phyloP scores from a whole-genome alignment of 2,888 invertebrate genomes.

The Steinernema hermaphroditum region DNA sequence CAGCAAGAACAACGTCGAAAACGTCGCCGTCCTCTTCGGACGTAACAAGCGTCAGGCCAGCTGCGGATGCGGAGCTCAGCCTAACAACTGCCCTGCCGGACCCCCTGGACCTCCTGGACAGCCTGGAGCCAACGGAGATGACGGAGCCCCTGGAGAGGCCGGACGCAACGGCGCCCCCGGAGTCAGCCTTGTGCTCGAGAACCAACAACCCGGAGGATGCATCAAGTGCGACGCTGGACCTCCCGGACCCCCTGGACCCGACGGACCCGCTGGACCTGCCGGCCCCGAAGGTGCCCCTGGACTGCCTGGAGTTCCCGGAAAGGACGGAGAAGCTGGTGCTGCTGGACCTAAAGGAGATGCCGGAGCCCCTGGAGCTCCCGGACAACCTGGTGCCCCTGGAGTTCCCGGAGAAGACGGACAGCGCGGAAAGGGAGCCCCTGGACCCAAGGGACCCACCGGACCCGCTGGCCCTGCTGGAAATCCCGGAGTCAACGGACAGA shows the following conservation, averaged over 20 bases:
- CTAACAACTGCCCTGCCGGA: constrained; percentile 40
- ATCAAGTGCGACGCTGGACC: constrained; percentile 58
- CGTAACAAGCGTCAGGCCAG: constrained; percentile 39
- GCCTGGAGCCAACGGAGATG: constrained; percentile 48
- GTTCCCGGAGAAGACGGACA: constrained; percentile 37
- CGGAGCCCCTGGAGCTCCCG: constrained; percentile 48
- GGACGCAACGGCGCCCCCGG: constrained; percentile 46
- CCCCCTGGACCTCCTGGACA: constrained; percentile 56
- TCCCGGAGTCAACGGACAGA: constrained; percentile 42
- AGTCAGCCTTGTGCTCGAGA: constrained; percentile 38
- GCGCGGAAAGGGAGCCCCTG: constrained; percentile 37
- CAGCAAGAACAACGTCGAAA: constrained; percentile 21
- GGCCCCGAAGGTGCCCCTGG: constrained; percentile 53
- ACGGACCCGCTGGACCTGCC: constrained; percentile 54
- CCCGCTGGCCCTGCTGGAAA: constrained; percentile 41
- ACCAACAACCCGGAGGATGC: constrained; percentile 43
- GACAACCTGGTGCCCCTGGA: constrained; percentile 37
- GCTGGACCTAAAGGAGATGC: constrained; percentile 52
- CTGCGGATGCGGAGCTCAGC: constrained; percentile 37
- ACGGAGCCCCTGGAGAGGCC: constrained; percentile 51
- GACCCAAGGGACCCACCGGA: constrained; percentile 37
- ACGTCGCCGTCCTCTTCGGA: constrained; percentile 33
- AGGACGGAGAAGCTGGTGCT: constrained; percentile 48
- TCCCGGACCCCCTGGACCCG: constrained; percentile 34
- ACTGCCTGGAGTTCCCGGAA: constrained; percentile 39